A percentile compares a stretch with the other conserved stretches of the same genome.
Evolutionary conservation across 2,113 vertebrate genomes (phyloP).

Genomic region (Dendropsophus ebraccatus): DNA sequence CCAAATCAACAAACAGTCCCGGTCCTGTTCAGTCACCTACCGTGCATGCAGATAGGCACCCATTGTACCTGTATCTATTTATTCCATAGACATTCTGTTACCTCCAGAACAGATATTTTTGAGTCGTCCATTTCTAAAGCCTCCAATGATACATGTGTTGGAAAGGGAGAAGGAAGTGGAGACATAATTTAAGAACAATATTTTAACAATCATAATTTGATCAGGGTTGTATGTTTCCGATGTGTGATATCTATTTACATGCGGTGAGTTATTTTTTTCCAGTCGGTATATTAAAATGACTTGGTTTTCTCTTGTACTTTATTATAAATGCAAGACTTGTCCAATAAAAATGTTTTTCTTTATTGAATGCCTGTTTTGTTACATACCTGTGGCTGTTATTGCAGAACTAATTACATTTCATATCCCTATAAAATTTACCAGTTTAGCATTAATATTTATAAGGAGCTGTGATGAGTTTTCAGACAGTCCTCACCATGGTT

Average conservation of each 20-base stretch:
- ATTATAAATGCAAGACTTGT: conserved; percentile 18
- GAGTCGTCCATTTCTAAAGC: no score
- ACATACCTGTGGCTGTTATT: conserved; percentile 50
- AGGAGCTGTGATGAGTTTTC: conserved; percentile 24
- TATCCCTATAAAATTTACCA: conserved; percentile 31
- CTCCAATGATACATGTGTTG: no score
- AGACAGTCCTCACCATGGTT: conserved; percentile 27
- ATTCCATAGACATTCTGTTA: no score
- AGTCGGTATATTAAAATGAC: background rate
- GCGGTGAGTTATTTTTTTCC: background rate
- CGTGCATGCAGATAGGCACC: no score
- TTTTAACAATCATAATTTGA: background rate
- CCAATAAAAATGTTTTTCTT: conserved; percentile 28
- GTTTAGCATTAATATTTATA: conserved; percentile 49
- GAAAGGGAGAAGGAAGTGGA: no score
- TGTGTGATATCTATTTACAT: background rate
- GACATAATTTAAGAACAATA: no score
- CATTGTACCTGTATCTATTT: no score
- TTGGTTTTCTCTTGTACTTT: conserved; percentile 5
- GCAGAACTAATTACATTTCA: conserved; percentile 55
- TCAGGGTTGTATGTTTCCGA: background rate
- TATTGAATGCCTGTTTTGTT: conserved; percentile 32
- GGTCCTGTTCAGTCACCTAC: no score
- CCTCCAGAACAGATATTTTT: no score
- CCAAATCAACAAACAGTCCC: no score